A percentile compares a stretch with the other conserved stretches of the same genome.
These are phyloP conservation scores for Regulus satrapa DNA, from an alignment of 2,113 vertebrate species.

Conservation along the genomic window DNA sequence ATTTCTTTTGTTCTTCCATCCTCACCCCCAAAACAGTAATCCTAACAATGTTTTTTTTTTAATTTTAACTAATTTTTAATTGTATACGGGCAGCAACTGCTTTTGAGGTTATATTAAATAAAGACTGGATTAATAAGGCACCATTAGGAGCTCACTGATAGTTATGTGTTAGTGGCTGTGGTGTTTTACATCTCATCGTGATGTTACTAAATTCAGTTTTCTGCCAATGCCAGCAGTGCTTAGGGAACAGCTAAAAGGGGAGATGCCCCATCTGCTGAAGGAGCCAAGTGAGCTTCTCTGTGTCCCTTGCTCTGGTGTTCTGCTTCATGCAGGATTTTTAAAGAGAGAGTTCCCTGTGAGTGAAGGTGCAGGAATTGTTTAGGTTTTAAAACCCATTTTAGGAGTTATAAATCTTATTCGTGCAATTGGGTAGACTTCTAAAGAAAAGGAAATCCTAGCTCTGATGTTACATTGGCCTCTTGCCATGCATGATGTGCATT, in stretches of 20 bases:
- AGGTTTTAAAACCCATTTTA: slow-evolving; percentile 1
- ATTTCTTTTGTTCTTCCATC: not conserved
- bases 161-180: not conserved
- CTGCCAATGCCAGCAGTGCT: not conserved
- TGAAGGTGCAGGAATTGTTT: slow-evolving; percentile 6
- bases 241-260: not conserved
- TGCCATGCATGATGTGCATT: not conserved
- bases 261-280: not conserved
- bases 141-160: not conserved
- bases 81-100: not conserved
- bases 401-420: not conserved
- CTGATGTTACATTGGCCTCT: not conserved
- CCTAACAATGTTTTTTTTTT: not conserved
- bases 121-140: not conserved
- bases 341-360: not conserved
- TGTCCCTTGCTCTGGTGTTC: not conserved
- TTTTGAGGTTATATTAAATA: not conserved
- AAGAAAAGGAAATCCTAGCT: not conserved
- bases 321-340: not conserved
- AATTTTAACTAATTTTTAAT: not conserved
- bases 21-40: not conserved
- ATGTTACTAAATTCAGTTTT: not conserved
- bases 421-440: not conserved
- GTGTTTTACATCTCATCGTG: not conserved
- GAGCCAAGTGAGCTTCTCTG: not conserved